phyloP scores from a whole-genome alignment of 2,797 vertebrate genomes.

The Rhabdophis nuchalis region DNA sequence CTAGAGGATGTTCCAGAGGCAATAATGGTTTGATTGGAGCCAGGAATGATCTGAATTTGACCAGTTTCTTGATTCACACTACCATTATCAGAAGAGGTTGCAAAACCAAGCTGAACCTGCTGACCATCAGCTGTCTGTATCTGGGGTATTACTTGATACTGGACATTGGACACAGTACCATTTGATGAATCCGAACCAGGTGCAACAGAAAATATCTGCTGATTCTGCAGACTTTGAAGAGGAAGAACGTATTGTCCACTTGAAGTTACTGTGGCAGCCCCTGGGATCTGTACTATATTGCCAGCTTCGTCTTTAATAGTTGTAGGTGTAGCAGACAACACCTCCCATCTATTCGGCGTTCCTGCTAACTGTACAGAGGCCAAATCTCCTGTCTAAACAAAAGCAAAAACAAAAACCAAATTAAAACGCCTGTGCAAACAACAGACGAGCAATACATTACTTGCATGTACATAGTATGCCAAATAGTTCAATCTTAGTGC shows the following conservation, averaged over 20 bases:
- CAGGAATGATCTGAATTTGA: slow-evolving; percentile 96
- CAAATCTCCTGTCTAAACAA: slow-evolving; percentile 84
- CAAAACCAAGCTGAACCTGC: slow-evolving; percentile 90
- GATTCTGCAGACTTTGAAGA: slow-evolving; percentile 95
- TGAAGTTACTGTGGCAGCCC: slow-evolving; percentile 88
- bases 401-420: slow-evolving; percentile 48
- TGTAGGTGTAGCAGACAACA: slow-evolving; percentile 83
- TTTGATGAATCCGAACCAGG: slow-evolving; percentile 88
- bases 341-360: slow-evolving; percentile 92
- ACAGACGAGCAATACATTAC: slow-evolving; percentile 15
- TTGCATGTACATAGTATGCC: slow-evolving; percentile 22
- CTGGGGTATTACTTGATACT: slow-evolving; percentile 99
- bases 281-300: slow-evolving; percentile 92
- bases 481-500: neutral
- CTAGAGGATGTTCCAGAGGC: slow-evolving; percentile 82
- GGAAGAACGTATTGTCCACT: slow-evolving; percentile 99
- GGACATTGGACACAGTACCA: slow-evolving; percentile 95
- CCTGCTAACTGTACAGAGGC: slow-evolving; percentile 86
- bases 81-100: slow-evolving; percentile 84
- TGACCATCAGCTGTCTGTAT: slow-evolving; percentile 93
- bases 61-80: slow-evolving; percentile 91
- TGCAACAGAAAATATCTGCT: slow-evolving; percentile 93
- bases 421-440: slow-evolving; percentile 28
- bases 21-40: slow-evolving; percentile 87
- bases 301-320: slow-evolving; percentile 90